Evolutionary conservation across 2,797 vertebrate genomes (phyloP).

Genomic region (Premnoplex brunnescens): DNA sequence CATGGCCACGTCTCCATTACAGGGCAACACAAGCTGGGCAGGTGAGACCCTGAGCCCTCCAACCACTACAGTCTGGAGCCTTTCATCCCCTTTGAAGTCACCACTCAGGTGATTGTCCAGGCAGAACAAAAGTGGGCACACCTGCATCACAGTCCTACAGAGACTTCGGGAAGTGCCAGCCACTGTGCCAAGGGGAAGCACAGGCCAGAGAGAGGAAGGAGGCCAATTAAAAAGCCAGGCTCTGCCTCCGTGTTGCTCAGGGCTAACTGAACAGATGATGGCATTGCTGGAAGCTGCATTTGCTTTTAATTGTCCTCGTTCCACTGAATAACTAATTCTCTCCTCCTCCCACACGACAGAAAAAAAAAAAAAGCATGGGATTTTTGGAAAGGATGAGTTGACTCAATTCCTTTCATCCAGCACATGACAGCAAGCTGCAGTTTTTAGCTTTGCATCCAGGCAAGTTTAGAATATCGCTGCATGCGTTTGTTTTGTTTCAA

Average conservation of each 20-base stretch:
- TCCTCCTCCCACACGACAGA: constrained; percentile 46
- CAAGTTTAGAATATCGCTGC: background rate
- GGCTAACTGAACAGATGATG: constrained; percentile 30
- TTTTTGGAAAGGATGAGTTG: constrained; percentile 55
- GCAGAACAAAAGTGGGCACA: rapidly evolving
- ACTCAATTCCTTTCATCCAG: constrained; percentile 36
- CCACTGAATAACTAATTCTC: constrained; percentile 50
- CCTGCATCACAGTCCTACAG: rapidly evolving
- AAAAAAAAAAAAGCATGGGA: background rate
- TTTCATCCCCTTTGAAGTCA: background rate
- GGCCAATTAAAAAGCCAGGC: background rate
- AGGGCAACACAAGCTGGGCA: background rate
- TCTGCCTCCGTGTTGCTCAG: background rate
- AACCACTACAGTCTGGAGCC: background rate
- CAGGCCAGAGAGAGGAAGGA: background rate
- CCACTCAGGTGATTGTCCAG: background rate
- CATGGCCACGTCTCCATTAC: rapidly evolving
- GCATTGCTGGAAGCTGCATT: constrained; percentile 13
- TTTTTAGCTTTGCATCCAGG: constrained; percentile 62
- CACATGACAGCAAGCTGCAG: constrained; percentile 49
- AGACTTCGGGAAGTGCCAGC: background rate
- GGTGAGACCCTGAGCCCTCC: background rate
- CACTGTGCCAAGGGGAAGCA: background rate
- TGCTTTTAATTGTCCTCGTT: constrained; percentile 55
- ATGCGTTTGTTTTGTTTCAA: constrained; percentile 15